phyloP scores from a whole-genome alignment of 2,113 vertebrate genomes.

The Mystacornis crossleyi region DNA sequence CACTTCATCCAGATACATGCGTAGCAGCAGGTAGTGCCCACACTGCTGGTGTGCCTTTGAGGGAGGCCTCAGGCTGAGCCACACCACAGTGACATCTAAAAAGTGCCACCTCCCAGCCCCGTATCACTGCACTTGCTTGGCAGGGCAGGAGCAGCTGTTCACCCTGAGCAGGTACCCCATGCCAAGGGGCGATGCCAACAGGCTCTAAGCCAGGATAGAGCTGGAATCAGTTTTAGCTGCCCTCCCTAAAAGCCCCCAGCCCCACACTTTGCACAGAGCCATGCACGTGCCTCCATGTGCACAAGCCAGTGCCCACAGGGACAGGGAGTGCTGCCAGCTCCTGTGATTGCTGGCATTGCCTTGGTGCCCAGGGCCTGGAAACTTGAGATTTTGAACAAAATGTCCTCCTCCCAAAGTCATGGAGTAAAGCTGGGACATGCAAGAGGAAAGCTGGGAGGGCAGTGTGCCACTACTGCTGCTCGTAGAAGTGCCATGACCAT shows the following conservation, averaged over 20 bases:
- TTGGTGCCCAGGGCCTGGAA: neutral
- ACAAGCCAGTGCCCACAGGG: neutral
- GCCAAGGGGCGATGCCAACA: neutral
- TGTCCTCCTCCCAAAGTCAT: neutral
- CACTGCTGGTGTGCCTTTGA: neutral
- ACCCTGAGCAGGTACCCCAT: neutral
- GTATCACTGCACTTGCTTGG: accelerated
- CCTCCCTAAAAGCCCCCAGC: neutral
- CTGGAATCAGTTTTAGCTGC: neutral
- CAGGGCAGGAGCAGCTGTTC: neutral
- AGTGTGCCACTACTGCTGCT: neutral
- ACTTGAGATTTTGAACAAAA: neutral
- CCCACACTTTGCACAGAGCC: accelerated
- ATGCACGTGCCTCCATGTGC: accelerated
- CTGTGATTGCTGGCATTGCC: neutral
- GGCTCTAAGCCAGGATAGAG: neutral
- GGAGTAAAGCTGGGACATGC: neutral
- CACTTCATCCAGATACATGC: neutral
- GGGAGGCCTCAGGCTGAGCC: neutral
- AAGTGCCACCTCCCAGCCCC: neutral
- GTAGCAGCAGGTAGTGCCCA: neutral
- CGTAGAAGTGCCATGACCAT: neutral
- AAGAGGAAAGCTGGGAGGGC: neutral
- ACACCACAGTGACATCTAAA: neutral
- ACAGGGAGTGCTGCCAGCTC: neutral